Evolutionary conservation across 2,113 vertebrate genomes (phyloP), one percentile per base, ranked within the genome.

Genomic region (Elephantulus edwardii): DNA sequence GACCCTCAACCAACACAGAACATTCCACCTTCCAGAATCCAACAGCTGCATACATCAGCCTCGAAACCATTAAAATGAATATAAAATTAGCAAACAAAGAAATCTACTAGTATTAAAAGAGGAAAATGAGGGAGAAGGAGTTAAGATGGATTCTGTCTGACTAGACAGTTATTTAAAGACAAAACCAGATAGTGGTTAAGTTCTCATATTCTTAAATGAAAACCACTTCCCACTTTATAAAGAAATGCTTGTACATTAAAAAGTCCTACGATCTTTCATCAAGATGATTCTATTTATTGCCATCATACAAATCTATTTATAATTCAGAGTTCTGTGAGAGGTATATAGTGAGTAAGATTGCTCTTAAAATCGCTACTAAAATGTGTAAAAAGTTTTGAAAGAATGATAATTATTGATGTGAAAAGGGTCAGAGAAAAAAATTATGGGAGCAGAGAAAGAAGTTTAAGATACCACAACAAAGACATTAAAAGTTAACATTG

Each of bases 401-500:
- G 1, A 75, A 2, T 30, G 19, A 79, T 77, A 50, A 8, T 75
- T 89, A 74, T 33, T 17, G 93, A 83, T 56, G 19, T 86, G 71
- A 68, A 66, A 86, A 89, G 80, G 35, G 54, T 5, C 20, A 94
- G 71, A 60, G 44, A 88, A 88, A 50, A 88, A 88, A 84, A 91
- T 86, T 88, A 44, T 64, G 48, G 64, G 40, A 20, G 48, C n/a
- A 5, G 5, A 9, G 38, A 56, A 91, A 19, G 72, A 76, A 66
- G 14, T 56, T 44, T 88, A 91, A 92, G 89, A 88, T 56, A 48
- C 28, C 46, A 86, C 71, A 95, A 86, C 56, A 92, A 88, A 95
- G 88, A 92, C 74, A 86, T 95, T 92, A 77, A 83, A 92, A 92
- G 83, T 94, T 93, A 95, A 86, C 88, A 90, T 91, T 86, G 90